Conservation (phyloP, 2,113 vertebrate genomes). For the Saguinus imperator region DNA sequence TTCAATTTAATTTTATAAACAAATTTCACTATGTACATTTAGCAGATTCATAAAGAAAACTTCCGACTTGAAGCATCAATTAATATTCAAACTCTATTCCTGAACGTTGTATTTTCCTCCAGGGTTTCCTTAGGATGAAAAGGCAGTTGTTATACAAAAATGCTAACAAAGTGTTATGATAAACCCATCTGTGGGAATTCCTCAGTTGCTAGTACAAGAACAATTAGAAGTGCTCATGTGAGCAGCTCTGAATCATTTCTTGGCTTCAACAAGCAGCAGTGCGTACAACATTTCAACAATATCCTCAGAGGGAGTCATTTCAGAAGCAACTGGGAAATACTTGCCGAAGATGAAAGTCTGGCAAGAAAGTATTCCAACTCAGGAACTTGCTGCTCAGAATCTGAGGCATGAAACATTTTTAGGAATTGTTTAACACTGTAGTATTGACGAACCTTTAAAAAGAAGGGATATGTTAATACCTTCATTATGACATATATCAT, state of each 20-base stretch:
- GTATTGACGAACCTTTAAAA: not conserved
- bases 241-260: constrained; percentile 65
- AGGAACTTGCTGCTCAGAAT: not conserved
- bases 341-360: constrained; percentile 54
- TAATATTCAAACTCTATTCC: constrained; percentile 70
- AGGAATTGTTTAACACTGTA: not conserved
- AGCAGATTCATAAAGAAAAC: constrained; percentile 40
- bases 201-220: constrained; percentile 70
- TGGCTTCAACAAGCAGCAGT: constrained; percentile 41
- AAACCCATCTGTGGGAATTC: constrained; percentile 77
- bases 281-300: constrained; percentile 41
- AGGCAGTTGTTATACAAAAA: constrained; percentile 78
- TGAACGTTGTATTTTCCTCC: constrained; percentile 69
- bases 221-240: constrained; percentile 70
- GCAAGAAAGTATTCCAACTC: constrained; percentile 13
- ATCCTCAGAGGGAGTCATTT: constrained; percentile 33
- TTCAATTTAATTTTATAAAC: constrained; percentile 2
- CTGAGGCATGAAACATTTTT: not conserved
- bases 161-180: constrained; percentile 72
- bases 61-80: constrained; percentile 55
- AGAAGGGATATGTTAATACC: rapidly evolving
- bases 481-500: not conserved
- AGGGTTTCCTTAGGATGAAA: constrained; percentile 77
- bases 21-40: not conserved
- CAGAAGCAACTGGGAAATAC: constrained; percentile 64